Evolutionary conservation across 2,888 invertebrate species (phyloP).

Genomic region (Oligia latruncula): DNA sequence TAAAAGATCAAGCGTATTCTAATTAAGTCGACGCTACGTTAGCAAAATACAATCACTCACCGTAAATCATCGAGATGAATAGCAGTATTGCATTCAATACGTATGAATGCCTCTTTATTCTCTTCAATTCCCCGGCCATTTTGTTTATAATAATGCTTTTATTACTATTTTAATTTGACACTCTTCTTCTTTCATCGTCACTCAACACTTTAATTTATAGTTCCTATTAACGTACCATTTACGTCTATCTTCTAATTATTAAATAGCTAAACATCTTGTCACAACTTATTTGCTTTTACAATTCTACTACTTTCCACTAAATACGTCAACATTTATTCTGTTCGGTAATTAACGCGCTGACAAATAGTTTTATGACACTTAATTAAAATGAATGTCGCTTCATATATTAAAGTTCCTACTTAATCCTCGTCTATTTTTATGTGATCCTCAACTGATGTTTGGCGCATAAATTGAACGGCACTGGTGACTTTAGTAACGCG

Average conservation of each 20-base stretch:
- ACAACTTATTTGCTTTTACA: slow-evolving; percentile 77
- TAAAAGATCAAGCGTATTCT: slow-evolving; percentile 59
- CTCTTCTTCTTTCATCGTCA: slow-evolving; percentile 82
- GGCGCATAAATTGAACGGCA: slow-evolving; percentile 77
- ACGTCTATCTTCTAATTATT: slow-evolving; percentile 69
- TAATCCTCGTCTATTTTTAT: slow-evolving; percentile 81
- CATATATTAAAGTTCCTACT: slow-evolving; percentile 80
- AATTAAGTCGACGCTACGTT: slow-evolving; percentile 68
- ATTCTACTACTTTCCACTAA: slow-evolving; percentile 79
- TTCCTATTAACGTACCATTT: slow-evolving; percentile 67
- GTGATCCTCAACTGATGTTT: slow-evolving; percentile 74
- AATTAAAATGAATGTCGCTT: slow-evolving; percentile 81
- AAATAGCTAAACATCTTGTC: slow-evolving; percentile 77
- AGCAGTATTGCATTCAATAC: slow-evolving; percentile 84
- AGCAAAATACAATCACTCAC: slow-evolving; percentile 79
- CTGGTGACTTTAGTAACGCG: slow-evolving; percentile 72
- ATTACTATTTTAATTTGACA: slow-evolving; percentile 80
- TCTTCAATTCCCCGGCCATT: slow-evolving; percentile 84
- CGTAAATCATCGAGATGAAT: slow-evolving; percentile 85
- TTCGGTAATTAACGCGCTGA: slow-evolving; percentile 85
- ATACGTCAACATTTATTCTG: slow-evolving; percentile 84
- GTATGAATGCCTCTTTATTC: slow-evolving; percentile 83
- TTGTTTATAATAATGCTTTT: slow-evolving; percentile 70
- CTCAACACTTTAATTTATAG: slow-evolving; percentile 74
- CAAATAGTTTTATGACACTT: slow-evolving; percentile 85